Percentiles rank a stretch among this genome's conserved stretches.
Conservation (phyloP, 2,113 vertebrate species). For the Thalassoma bifasciatum region DNA sequence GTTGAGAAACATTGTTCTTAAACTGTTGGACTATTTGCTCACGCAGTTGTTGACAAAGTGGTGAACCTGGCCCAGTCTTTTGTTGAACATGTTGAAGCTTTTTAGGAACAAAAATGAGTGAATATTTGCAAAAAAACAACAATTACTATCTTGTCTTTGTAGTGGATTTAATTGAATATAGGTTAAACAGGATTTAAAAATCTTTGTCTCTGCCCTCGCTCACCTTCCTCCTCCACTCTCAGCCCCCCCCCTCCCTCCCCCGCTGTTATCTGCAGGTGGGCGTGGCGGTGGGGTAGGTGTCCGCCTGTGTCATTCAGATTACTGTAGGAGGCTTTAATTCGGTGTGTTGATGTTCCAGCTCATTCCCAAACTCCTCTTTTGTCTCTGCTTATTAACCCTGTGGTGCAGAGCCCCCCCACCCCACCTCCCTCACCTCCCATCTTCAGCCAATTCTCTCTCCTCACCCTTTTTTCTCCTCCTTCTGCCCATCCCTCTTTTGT, state of each 20-base stretch:
- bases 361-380: constrained; percentile 60
- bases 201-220: neutral
- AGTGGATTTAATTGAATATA: too few species aligned
- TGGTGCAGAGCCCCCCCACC: constrained; percentile 2
- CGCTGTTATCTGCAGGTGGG: constrained; percentile 50
- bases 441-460: constrained; percentile 28
- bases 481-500: constrained; percentile 44
- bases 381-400: constrained; percentile 73
- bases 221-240: constrained; percentile 12
- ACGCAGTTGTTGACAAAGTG: too few species aligned
- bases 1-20: too few species aligned
- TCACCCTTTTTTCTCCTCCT: constrained; percentile 4
- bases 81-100: too few species aligned
- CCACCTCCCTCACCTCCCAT: neutral
- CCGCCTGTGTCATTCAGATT: constrained; percentile 60
- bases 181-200: too few species aligned
- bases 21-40: too few species aligned
- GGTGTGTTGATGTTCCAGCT: constrained; percentile 67
- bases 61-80: too few species aligned
- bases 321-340: constrained; percentile 54
- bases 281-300: constrained; percentile 21
- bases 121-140: too few species aligned
- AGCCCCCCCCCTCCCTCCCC: constrained; percentile 4
- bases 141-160: too few species aligned
- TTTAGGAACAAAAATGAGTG: too few species aligned